These are phyloP conservation scores for Stenopsyche tienmushanensis DNA, from an alignment of 1,140 invertebrate species.

Conservation along the genomic window DNA sequence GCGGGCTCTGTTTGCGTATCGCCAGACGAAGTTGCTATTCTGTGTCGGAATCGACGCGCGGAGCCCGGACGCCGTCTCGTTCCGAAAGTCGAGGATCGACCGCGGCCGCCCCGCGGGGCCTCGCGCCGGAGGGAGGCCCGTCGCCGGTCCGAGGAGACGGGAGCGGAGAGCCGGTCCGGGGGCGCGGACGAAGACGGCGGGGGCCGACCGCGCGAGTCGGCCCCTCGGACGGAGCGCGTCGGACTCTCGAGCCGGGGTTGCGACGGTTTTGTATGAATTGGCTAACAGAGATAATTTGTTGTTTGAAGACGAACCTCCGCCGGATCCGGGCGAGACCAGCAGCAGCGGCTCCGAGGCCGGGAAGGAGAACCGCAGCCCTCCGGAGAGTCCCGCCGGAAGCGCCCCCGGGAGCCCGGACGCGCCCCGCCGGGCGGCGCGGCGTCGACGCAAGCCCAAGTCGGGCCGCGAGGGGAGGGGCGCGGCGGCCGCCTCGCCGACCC, in stretches of 20 bases:
- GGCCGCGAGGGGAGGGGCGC: conserved; percentile 38
- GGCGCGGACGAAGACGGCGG: background rate
- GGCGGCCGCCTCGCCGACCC: conserved; percentile 45
- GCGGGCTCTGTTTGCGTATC: background rate
- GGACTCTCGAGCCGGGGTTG: conserved; percentile 12
- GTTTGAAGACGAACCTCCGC: conserved; percentile 38
- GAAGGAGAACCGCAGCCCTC: conserved; percentile 48
- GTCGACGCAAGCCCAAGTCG: conserved; percentile 40
- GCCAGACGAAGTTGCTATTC: background rate
- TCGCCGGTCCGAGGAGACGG: too few species aligned
- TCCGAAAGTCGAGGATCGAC: background rate
- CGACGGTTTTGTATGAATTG: conserved; percentile 28
- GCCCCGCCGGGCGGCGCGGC: background rate
- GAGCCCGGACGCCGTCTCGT: too few species aligned
- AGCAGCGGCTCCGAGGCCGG: conserved; percentile 52
- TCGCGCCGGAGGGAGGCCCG: background rate
- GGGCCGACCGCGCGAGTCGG: background rate
- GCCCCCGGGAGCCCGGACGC: conserved; percentile 48
- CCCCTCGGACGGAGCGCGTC: background rate
- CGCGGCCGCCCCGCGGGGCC: too few species aligned
- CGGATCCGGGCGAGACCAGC: conserved; percentile 48
- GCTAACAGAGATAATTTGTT: conserved; percentile 39
- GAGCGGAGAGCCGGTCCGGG: background rate
- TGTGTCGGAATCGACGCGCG: too few species aligned
- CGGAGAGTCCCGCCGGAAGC: conserved; percentile 45